Percentiles rank a stretch among this genome's conserved stretches.
These are phyloP conservation scores for Aphaenogaster rudis DNA, from an alignment of 1,140 invertebrate genomes.

Conservation along the genomic window DNA sequence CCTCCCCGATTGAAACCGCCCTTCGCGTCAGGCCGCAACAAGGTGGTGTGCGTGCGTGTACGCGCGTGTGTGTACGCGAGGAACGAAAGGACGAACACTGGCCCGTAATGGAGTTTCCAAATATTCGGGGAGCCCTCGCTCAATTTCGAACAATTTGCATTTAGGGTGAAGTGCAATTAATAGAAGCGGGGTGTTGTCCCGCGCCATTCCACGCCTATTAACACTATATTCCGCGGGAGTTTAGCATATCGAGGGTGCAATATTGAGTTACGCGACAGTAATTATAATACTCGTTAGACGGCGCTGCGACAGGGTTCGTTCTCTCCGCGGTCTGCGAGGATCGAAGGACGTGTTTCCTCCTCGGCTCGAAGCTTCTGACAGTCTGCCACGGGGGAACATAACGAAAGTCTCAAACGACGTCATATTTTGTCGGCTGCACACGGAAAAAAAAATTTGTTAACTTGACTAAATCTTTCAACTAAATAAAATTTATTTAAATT, in stretches of 20 bases:
- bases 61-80: slow-evolving; percentile 46
- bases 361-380: slow-evolving; percentile 57
- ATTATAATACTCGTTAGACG: slow-evolving; percentile 87
- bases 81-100: slow-evolving; percentile 83
- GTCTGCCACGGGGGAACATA: slow-evolving; percentile 60
- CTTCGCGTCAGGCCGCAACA: slow-evolving; percentile 50
- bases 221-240: slow-evolving; percentile 86
- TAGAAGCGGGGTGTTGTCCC: slow-evolving; percentile 86
- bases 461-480: too few species aligned
- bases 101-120: slow-evolving; percentile 87
- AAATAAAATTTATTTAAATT: too few species aligned
- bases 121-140: slow-evolving; percentile 87
- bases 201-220: slow-evolving; percentile 86
- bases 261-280: slow-evolving; percentile 86
- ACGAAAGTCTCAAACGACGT: neutral
- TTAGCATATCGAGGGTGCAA: slow-evolving; percentile 85
- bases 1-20: slow-evolving; percentile 38
- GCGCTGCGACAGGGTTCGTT: slow-evolving; percentile 76
- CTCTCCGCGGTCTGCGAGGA: slow-evolving; percentile 70
- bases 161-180: slow-evolving; percentile 87
- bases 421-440: slow-evolving; percentile 3
- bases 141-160: slow-evolving; percentile 88
- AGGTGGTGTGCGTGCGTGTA: neutral
- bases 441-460: too few species aligned
- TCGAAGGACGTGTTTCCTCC: slow-evolving; percentile 69